Conservation (phyloP, 2,888 invertebrate species). For the Cerceris ruficornis region DNA sequence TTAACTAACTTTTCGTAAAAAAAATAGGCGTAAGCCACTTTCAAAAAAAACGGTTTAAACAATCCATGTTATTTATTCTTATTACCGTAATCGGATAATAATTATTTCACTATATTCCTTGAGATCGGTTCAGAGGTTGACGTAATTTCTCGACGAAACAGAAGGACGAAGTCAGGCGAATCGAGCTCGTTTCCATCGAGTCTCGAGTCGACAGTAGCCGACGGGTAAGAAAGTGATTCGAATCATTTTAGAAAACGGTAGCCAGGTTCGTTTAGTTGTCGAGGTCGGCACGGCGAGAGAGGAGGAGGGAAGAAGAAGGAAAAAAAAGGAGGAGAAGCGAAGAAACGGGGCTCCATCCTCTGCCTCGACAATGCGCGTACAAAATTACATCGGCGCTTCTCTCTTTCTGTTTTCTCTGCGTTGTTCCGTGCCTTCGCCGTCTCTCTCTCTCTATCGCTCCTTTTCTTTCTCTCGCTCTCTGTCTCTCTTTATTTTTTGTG, state of each 20-base stretch:
- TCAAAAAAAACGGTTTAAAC: background rate
- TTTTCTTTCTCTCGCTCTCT: conserved; percentile 7
- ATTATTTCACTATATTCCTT: too few relatives aligned
- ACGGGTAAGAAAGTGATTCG: conserved; percentile 51
- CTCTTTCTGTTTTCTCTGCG: background rate
- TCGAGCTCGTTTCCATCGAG: conserved; percentile 14
- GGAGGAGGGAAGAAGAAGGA: conserved; percentile 15
- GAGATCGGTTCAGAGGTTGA: background rate
- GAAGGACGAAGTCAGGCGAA: conserved; percentile 28
- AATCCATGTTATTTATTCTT: too few relatives aligned
- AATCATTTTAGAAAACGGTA: conserved; percentile 62
- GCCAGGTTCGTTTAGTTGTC: conserved; percentile 55
- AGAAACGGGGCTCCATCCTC: conserved; percentile 22
- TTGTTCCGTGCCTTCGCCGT: background rate
- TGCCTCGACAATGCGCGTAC: conserved; percentile 56
- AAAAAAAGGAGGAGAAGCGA: conserved; percentile 23
- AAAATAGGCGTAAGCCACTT: too few relatives aligned
- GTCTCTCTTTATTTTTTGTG: conserved; percentile 11
- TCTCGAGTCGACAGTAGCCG: conserved; percentile 29
- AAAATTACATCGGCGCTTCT: conserved; percentile 56
- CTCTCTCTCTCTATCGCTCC: conserved; percentile 4
- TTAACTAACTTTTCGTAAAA: too few relatives aligned
- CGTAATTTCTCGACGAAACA: background rate
- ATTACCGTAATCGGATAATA: too few relatives aligned
- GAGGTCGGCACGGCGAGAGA: conserved; percentile 20